A percentile compares a stretch with the other conserved stretches of the same genome.
Evolutionary conservation across 2,888 invertebrate species (phyloP).

Genomic region (Ganaspis brasiliensis): DNA sequence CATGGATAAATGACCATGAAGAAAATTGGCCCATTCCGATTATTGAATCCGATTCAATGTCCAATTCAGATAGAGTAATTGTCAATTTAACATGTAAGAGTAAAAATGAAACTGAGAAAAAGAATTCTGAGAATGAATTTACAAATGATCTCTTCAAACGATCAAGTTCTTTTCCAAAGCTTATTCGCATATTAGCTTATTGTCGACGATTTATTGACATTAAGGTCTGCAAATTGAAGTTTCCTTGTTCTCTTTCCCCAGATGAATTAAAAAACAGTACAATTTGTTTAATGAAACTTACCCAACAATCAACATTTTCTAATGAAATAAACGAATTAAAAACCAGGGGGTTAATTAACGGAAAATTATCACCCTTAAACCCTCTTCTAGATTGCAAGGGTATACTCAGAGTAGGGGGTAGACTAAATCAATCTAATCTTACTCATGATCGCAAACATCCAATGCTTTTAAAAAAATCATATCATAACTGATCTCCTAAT

Average conservation of each 20-base stretch:
- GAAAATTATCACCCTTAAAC: background rate
- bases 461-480: constrained; percentile 1
- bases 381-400: background rate
- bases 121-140: background rate
- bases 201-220: background rate
- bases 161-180: background rate
- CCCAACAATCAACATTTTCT: background rate
- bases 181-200: background rate
- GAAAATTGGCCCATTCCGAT: too few relatives aligned
- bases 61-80: background rate
- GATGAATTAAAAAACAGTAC: background rate
- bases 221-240: background rate
- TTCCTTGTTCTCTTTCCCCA: background rate
- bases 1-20: constrained; percentile 42
- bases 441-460: constrained; percentile 14
- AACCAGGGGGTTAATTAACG: background rate
- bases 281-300: background rate
- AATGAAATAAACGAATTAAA: background rate
- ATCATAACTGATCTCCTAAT: background rate
- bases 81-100: background rate
- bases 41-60: background rate
- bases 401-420: background rate
- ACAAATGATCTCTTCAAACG: too few relatives aligned
- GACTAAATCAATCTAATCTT: background rate
- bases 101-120: too few relatives aligned